Conservation (phyloP, 2,888 invertebrate species). For the Acronicta leporina region DNA sequence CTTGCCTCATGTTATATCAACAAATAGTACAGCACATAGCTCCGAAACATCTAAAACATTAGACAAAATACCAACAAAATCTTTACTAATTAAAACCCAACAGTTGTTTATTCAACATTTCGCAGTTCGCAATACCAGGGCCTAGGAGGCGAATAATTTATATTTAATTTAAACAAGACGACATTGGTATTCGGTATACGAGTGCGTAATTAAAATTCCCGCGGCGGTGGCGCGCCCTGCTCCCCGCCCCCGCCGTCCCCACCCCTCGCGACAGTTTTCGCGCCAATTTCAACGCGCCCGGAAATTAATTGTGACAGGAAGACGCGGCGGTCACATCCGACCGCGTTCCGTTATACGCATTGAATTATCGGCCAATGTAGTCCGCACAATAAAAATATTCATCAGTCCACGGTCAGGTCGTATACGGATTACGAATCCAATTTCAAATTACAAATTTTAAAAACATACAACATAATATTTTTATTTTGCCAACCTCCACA, state of each 20-base stretch:
- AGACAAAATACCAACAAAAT: conserved; percentile 71
- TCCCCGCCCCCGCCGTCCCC: conserved; percentile 49
- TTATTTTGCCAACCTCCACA: conserved; percentile 30
- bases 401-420: conserved; percentile 54
- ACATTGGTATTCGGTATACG: conserved; percentile 89
- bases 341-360: conserved; percentile 83
- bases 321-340: conserved; percentile 88
- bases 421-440: conserved; percentile 26
- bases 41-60: conserved; percentile 58
- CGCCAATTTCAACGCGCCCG: conserved; percentile 89
- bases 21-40: conserved; percentile 42
- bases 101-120: conserved; percentile 83
- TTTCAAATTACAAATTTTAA: conserved; percentile 22
- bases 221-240: conserved; percentile 79
- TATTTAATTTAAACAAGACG: conserved; percentile 89
- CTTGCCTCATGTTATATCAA: conserved; percentile 28
- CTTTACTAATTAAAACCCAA: conserved; percentile 82
- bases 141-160: conserved; percentile 88
- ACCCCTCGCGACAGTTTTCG: conserved; percentile 87
- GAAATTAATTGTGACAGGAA: conserved; percentile 90
- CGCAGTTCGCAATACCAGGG: conserved; percentile 83
- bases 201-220: conserved; percentile 89
- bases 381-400: conserved; percentile 66
- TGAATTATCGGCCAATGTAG: conserved; percentile 72
- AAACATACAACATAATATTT: conserved; percentile 15